phyloP scores from a whole-genome alignment of 1,140 invertebrate genomes.

The Leptopilina boulardi region DNA sequence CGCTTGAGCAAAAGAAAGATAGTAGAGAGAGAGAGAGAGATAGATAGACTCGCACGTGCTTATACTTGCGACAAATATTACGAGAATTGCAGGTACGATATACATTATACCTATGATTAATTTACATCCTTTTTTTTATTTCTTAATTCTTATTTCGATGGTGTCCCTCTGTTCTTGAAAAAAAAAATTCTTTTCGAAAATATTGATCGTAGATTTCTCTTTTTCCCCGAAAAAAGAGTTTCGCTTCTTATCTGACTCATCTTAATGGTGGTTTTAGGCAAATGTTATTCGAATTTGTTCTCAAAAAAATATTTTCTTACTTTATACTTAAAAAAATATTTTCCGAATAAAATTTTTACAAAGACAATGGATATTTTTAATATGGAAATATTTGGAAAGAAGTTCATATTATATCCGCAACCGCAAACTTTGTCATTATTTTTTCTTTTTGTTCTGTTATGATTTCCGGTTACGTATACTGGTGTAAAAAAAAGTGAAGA shows the following conservation, averaged over 20 bases:
- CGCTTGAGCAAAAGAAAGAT: constrained; percentile 35
- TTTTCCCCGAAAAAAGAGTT: too few relatives aligned
- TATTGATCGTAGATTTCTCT: too few relatives aligned
- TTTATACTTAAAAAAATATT: too few relatives aligned
- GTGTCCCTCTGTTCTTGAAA: not conserved
- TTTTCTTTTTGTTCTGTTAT: not conserved
- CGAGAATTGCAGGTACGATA: constrained; percentile 44
- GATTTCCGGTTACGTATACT: not conserved
- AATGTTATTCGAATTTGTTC: too few relatives aligned
- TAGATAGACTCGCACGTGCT: constrained; percentile 41
- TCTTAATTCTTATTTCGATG: not conserved
- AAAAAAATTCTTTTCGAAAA: not conserved
- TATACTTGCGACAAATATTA: constrained; percentile 64
- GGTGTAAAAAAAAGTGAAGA: constrained; percentile 1
- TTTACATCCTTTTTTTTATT: constrained; percentile 20
- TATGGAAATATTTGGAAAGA: not conserved
- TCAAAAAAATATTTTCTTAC: too few relatives aligned
- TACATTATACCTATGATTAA: constrained; percentile 10
- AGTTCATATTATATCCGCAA: not conserved
- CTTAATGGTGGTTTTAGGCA: too few relatives aligned
- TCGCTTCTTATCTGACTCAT: too few relatives aligned
- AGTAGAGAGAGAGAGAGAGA: constrained; percentile 28
- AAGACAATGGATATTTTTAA: not conserved
- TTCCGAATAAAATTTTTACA: too few relatives aligned
- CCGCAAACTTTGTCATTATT: not conserved